Base-by-base conservation (phyloP, 2,797 vertebrate genomes). In the Vipera ursinii region DNA sequence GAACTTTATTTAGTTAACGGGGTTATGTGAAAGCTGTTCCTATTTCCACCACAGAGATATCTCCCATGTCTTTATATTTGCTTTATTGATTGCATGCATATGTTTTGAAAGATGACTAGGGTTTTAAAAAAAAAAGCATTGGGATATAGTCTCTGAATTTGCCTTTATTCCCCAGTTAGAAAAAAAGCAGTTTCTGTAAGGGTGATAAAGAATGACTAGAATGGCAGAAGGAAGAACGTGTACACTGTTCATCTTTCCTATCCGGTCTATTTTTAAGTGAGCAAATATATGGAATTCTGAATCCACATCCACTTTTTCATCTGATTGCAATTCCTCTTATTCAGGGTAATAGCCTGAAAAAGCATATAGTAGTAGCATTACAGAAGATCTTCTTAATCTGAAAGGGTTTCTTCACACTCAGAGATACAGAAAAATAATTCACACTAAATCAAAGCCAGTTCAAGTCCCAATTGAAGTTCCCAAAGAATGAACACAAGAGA, bases 81-180 rank as follows among this genome's bases (percentile, higher is more conserved):
- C 78, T 59, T 38, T 93, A 86, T 89, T 86, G 87, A 89, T 91
- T 63, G 9, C 28, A 89, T 61, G 22, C 60, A 86, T 63, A 89
- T 86, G 73, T 69, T 57, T 91, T 9, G 38, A 91, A 86, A 63
- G 15, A n/a, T 60, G 55, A 61, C 14, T 38, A 59, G 14, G n/a
- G 44, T 38, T 89, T 53, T 73, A 69, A 60, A 91, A 88, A 91
- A 88, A 59, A 53, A 53, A 38, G 12, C 48, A 32, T 9, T 88
- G 26, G 20, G 53, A 28, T 22, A 63, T 60, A 86, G 28, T 38
- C 20, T 82, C 55, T 56, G 48, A 13, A 44, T 88, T 63, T 32
- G 24, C 20, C 48, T 92, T 28, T 38, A 48, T 85, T 90, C 38
- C 0, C 73, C 48, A 12, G 14, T 28, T 44, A 91, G 48, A 86